phyloP scores from a whole-genome alignment of 2,888 invertebrate genomes.

The Agonopterix subpropinquella region DNA sequence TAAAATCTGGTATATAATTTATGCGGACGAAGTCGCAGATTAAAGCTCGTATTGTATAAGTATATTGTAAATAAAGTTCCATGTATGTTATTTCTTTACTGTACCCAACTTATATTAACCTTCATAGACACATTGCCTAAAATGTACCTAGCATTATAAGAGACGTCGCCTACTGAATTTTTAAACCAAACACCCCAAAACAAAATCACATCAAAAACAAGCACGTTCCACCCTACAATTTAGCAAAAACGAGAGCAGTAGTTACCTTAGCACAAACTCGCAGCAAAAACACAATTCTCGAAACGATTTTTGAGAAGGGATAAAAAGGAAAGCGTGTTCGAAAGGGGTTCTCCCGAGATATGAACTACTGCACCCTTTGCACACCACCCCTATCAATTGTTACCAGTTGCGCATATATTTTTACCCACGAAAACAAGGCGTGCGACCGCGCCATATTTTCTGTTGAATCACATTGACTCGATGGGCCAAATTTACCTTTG shows the following conservation, averaged over 20 bases:
- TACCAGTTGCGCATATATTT: slow-evolving; percentile 65
- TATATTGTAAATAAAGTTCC: too few species aligned
- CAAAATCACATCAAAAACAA: slow-evolving; percentile 8
- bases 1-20: too few species aligned
- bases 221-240: slow-evolving; percentile 14
- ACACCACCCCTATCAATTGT: slow-evolving; percentile 60
- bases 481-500: too few species aligned
- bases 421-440: slow-evolving; percentile 44
- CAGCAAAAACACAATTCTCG: slow-evolving; percentile 50
- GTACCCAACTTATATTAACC: too few species aligned
- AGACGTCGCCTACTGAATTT: too few species aligned
- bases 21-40: too few species aligned
- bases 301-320: slow-evolving; percentile 68
- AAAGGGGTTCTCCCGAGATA: slow-evolving; percentile 50
- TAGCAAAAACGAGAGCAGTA: slow-evolving; percentile 57
- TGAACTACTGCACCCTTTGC: slow-evolving; percentile 54
- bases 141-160: too few species aligned
- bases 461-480: too few species aligned
- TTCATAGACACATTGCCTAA: too few species aligned
- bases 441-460: slow-evolving; percentile 22
- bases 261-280: slow-evolving; percentile 27
- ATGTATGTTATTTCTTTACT: too few species aligned
- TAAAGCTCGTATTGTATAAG: too few species aligned
- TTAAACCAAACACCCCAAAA: background rate
- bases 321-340: slow-evolving; percentile 57